A percentile compares a stretch with the other conserved stretches of the same genome.
These are phyloP conservation scores for Nansenia antarctica DNA, from an alignment of 2,113 vertebrate genomes.

Conservation along the genomic window DNA sequence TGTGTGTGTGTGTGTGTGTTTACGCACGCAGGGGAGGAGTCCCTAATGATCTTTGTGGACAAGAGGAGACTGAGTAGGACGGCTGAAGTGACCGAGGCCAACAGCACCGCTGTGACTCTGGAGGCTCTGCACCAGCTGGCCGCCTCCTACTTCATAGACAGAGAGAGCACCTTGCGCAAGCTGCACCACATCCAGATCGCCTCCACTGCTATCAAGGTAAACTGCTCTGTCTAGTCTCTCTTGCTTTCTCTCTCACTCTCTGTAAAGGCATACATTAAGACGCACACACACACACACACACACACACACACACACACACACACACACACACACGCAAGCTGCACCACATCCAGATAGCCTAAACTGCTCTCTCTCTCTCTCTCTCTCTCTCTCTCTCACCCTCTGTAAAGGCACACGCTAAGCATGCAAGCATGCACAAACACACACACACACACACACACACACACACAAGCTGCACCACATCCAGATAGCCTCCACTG, in stretches of 20 bases:
- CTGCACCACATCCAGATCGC: constrained; percentile 84
- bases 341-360: too few species aligned
- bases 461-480: too few species aligned
- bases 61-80: constrained; percentile 78
- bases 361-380: too few species aligned
- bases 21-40: constrained; percentile 83
- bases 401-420: too few species aligned
- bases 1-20: constrained; percentile 2
- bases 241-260: neutral
- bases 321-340: too few species aligned
- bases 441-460: too few species aligned
- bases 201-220: constrained; percentile 83
- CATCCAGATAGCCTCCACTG: too few species aligned
- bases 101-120: constrained; percentile 77
- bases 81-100: constrained; percentile 69
- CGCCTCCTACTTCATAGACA: constrained; percentile 82
- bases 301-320: too few species aligned
- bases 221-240: neutral
- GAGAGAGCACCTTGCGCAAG: constrained; percentile 80
- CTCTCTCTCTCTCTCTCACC: too few species aligned
- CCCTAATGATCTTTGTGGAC: constrained; percentile 84
- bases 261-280: too few species aligned
- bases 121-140: constrained; percentile 83
- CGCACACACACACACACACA: neutral
- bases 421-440: too few species aligned